A percentile compares a stretch with the other conserved stretches of the same genome.
Conservation (phyloP, 2,797 vertebrate genomes). For the Catostomus latipinnis region DNA sequence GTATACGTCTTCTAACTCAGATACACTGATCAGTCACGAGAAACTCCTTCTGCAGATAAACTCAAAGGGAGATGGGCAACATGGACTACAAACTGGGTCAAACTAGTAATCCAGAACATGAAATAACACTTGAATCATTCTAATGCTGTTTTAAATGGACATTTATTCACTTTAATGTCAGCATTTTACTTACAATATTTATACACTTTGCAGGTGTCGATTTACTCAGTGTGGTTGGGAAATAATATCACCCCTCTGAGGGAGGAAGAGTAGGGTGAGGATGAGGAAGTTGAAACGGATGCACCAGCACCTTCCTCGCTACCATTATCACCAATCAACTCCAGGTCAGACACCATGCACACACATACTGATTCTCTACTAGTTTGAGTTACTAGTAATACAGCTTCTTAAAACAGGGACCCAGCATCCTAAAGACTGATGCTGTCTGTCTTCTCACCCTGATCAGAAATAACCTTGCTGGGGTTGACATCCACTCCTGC, state of each 20-base stretch:
- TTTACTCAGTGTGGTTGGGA: constrained; percentile 96
- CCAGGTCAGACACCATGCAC: constrained; percentile 78
- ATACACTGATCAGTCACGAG: constrained; percentile 93
- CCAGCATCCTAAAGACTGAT: too few relatives aligned
- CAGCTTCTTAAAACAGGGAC: too few relatives aligned
- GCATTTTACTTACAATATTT: not conserved
- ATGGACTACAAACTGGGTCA: constrained; percentile 97
- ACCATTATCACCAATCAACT: constrained; percentile 90
- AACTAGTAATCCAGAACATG: constrained; percentile 69
- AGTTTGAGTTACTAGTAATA: too few relatives aligned
- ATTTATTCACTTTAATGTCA: not conserved
- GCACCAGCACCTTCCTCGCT: constrained; percentile 84
- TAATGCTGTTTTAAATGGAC: not conserved
- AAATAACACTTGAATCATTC: not conserved
- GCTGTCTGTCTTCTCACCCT: constrained; percentile 9
- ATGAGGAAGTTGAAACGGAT: constrained; percentile 94
- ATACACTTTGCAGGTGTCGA: constrained; percentile 85
- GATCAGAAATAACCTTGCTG: constrained; percentile 93
- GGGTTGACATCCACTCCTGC: constrained; percentile 98
- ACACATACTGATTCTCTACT: too few relatives aligned
- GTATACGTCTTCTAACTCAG: constrained; percentile 68
- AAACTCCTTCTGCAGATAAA: constrained; percentile 95
- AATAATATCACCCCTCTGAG: constrained; percentile 95
- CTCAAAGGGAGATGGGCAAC: constrained; percentile 93
- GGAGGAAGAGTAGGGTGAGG: constrained; percentile 95